These are phyloP conservation scores for Syngnathus typhle DNA, from an alignment of 2,113 vertebrate species.

Conservation along the genomic window DNA sequence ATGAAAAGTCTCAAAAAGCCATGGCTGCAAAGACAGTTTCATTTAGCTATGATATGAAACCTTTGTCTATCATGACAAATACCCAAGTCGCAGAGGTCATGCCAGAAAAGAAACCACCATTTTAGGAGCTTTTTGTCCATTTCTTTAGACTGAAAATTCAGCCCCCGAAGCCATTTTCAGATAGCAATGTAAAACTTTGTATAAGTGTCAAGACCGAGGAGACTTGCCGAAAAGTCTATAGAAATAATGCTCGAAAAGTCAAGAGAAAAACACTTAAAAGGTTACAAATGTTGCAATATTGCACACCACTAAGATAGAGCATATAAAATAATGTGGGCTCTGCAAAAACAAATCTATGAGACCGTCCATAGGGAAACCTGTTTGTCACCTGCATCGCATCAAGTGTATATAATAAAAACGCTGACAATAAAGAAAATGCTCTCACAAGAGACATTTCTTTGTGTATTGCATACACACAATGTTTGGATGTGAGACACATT, in stretches of 20 bases:
- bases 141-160: background rate
- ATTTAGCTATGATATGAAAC: background rate
- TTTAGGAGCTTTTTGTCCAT: background rate
- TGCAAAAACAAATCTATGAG: background rate
- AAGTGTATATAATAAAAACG: background rate
- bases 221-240: background rate
- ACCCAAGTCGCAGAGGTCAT: background rate
- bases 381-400: background rate
- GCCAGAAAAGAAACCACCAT: background rate
- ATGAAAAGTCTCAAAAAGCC: too few species aligned
- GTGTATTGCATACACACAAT: slow-evolving; percentile 1
- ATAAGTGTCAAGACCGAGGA: too few species aligned
- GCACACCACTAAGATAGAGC: background rate
- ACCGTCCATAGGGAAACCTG: background rate
- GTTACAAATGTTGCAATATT: background rate
- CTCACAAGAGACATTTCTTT: background rate
- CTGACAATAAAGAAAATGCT: background rate
- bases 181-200: too few species aligned
- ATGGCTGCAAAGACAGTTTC: too few species aligned
- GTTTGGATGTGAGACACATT: slow-evolving; percentile 27
- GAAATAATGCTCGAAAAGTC: background rate
- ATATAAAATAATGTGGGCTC: background rate
- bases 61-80: background rate
- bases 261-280: background rate
- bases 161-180: background rate